A percentile compares a stretch with the other conserved stretches of the same genome.
These are phyloP conservation scores for Calonectris borealis DNA, from an alignment of 2,113 vertebrate species.

Conservation along the genomic window DNA sequence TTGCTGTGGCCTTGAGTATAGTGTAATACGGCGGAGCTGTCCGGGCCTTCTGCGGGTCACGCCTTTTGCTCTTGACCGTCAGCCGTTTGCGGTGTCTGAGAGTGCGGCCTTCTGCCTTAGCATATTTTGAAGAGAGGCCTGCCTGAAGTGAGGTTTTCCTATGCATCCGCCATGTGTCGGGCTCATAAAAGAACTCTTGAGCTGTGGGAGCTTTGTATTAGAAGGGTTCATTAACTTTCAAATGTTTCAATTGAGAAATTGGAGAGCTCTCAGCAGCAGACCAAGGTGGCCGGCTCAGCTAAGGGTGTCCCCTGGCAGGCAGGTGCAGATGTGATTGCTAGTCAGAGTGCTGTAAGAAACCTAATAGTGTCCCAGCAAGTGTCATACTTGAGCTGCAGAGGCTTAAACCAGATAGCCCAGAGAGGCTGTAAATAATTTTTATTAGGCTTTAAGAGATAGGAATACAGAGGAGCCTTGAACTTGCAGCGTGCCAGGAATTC, in stretches of 20 bases:
- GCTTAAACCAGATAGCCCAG: background rate
- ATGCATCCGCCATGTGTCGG: background rate
- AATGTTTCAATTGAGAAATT: constrained; percentile 58
- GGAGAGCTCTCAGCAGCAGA: background rate
- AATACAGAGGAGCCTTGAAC: background rate
- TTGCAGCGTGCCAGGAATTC: background rate
- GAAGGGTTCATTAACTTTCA: constrained; percentile 58
- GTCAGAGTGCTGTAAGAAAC: background rate
- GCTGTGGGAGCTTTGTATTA: constrained; percentile 41
- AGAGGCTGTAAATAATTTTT: constrained; percentile 31
- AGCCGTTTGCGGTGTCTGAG: background rate
- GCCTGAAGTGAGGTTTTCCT: background rate
- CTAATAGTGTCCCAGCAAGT: constrained; percentile 9
- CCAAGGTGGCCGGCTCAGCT: constrained; percentile 1
- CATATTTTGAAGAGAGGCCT: background rate
- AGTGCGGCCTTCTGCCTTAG: background rate
- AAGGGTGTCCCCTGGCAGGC: constrained; percentile 31
- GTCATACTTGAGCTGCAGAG: constrained; percentile 31
- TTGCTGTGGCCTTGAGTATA: background rate
- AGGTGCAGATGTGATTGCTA: constrained; percentile 54
- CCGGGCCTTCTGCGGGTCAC: rapidly evolving
- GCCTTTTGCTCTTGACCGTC: background rate
- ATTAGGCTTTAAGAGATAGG: background rate
- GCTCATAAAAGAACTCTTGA: background rate
- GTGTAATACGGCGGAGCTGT: rapidly evolving